These are phyloP conservation scores for Mustela nigripes DNA, from an alignment of 2,113 vertebrate species.

Conservation along the genomic window DNA sequence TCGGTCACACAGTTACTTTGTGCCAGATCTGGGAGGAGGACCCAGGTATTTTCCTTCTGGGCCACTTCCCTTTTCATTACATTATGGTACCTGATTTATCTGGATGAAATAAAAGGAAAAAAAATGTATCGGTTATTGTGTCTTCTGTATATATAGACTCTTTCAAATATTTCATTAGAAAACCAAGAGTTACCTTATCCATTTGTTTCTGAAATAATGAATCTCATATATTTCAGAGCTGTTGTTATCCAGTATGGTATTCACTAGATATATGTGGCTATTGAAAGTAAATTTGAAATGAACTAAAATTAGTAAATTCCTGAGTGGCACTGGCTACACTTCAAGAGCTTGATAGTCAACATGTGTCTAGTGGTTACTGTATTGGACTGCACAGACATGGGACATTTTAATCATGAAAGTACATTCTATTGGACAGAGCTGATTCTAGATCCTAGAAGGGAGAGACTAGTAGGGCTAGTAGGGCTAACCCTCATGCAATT, in stretches of 20 bases:
- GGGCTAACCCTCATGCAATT: not conserved
- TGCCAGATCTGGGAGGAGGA: not conserved
- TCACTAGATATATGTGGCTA: not conserved
- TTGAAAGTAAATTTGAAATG: conserved; percentile 25
- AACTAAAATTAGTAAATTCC: not conserved
- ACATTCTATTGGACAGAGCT: not conserved
- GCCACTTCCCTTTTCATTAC: not conserved
- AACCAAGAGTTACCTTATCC: not conserved
- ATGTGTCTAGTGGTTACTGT: not conserved
- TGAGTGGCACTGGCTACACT: not conserved
- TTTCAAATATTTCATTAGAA: conserved; percentile 10
- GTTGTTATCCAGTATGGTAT: not conserved
- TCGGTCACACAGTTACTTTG: not conserved
- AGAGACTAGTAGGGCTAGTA: not conserved
- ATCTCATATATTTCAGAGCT: not conserved
- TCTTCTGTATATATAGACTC: not conserved
- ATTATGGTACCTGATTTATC: not conserved
- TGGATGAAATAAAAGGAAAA: conserved; percentile 28
- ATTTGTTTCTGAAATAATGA: conserved; percentile 22
- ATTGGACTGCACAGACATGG: not conserved
- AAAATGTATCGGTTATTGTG: not conserved
- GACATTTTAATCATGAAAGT: not conserved
- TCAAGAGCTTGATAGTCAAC: not conserved
- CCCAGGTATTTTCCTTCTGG: not conserved
- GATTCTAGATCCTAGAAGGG: not conserved